Evolutionary conservation across 2,888 invertebrate species (phyloP), one percentile per base, ranked within the genome.

Genomic region (Nemotelus pantherinus): DNA sequence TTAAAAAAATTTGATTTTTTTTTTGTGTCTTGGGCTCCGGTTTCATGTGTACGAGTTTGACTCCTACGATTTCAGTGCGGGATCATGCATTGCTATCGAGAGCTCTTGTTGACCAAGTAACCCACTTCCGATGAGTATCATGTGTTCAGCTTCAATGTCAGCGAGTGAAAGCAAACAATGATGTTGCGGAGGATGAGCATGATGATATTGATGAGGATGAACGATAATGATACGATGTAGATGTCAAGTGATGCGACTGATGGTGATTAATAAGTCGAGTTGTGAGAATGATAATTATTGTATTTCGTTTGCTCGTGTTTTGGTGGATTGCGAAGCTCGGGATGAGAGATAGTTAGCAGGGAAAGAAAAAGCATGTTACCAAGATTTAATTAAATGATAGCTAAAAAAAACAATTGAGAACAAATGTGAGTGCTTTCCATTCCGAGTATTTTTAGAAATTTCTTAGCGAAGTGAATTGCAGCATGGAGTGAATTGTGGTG

Each of bases 81-180:
- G 43, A 63, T 63, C 63, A 41, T 39, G 63, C 53, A 53, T 4
- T 43, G 43, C 63, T 9, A 63, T 41, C 41, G 41, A 10, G 10
- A 25, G 57, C 10, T 10, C 10, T 47, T 45, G 65, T 43, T 71
- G 71, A 71, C 71, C 71, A 71, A 71, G 71, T 71, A 71, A 71
- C 71, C 71, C 71, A 71, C 55, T 55, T 63, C n/a, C 6, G 50
- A 5, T 65, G 68, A 44, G 41, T 71, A 43, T 41, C 25, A 71
- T 57, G 71, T n/a, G 44, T 71, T 71, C 55, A 10, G 10, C 43
- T 71, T 55, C 71, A 57, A 71, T 71, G 71, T 57, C 57, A 57
- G 57, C 57, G 55, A 25, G 71, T 55, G 71, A 71, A 71, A 71
- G 71, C 55, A 53, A 53, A 53, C 68, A 68, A 71, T 55, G 57